phyloP scores from a whole-genome alignment of 1,140 invertebrate genomes.

The Oedothorax gibbosus region DNA sequence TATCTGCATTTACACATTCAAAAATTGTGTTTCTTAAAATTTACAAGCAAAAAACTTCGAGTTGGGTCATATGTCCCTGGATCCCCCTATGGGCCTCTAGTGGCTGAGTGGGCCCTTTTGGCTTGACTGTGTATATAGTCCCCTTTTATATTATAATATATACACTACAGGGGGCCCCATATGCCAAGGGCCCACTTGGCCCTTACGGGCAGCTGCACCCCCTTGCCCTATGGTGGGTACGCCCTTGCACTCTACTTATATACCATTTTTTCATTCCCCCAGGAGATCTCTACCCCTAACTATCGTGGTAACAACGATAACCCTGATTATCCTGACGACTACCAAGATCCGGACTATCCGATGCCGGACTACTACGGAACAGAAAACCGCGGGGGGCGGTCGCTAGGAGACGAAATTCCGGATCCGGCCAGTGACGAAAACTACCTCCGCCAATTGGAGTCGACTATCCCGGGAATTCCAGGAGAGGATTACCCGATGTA shows the following conservation, averaged over 20 bases:
- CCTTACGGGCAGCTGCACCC: neutral
- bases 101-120: too few relatives aligned
- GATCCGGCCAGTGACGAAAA: neutral
- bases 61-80: too few relatives aligned
- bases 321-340: conserved; percentile 25
- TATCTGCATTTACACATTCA: too few relatives aligned
- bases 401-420: neutral
- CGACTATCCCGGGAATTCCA: conserved; percentile 66
- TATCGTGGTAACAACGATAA: conserved; percentile 19
- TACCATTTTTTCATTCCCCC: neutral
- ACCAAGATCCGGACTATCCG: conserved; percentile 33
- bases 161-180: neutral
- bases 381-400: neutral
- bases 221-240: neutral
- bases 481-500: conserved; percentile 70
- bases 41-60: too few relatives aligned
- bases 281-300: neutral
- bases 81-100: too few relatives aligned
- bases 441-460: conserved; percentile 31
- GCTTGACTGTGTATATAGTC: neutral
- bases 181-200: neutral
- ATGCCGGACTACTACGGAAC: conserved; percentile 19
- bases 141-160: neutral
- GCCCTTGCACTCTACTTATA: neutral
- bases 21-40: too few relatives aligned